These are phyloP conservation scores for Corynorhinus townsendii DNA, from an alignment of 2,113 vertebrate species.

Conservation along the genomic window DNA sequence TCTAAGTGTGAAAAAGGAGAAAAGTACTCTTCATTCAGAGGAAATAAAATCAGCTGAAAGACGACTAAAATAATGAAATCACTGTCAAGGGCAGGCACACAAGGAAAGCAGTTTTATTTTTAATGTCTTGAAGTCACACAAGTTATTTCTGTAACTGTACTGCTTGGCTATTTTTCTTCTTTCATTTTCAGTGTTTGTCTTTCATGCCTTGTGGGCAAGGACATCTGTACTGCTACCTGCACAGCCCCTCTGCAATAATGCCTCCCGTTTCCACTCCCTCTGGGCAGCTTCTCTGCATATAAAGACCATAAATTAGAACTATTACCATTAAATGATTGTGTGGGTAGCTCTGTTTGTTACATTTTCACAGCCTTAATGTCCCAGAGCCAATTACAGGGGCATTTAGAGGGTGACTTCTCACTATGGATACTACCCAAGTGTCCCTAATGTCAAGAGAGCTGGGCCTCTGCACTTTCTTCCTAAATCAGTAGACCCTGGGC, in stretches of 20 bases:
- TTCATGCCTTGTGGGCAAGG: constrained; percentile 50
- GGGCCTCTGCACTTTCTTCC: neutral
- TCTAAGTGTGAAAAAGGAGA: neutral
- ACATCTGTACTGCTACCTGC: neutral
- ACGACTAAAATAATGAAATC: constrained; percentile 57
- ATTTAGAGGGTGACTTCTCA: constrained; percentile 18
- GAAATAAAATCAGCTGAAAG: constrained; percentile 53
- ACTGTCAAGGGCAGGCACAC: constrained; percentile 31
- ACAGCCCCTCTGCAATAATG: neutral
- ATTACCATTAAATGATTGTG: neutral
- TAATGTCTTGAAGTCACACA: constrained; percentile 60
- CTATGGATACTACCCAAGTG: neutral
- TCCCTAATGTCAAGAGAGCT: neutral
- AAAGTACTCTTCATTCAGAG: constrained; percentile 31
- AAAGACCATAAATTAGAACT: constrained; percentile 26
- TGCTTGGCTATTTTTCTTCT: constrained; percentile 37
- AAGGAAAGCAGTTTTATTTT: constrained; percentile 35
- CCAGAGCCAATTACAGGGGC: neutral
- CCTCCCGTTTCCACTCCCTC: neutral
- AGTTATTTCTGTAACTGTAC: constrained; percentile 59
- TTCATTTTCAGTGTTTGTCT: constrained; percentile 47
- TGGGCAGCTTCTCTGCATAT: neutral
- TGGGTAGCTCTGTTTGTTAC: neutral
- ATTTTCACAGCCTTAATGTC: constrained; percentile 43
- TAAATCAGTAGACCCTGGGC: neutral